These are phyloP conservation scores for Eumerus sabulonum DNA, from an alignment of 2,888 invertebrate species.

Conservation along the genomic window DNA sequence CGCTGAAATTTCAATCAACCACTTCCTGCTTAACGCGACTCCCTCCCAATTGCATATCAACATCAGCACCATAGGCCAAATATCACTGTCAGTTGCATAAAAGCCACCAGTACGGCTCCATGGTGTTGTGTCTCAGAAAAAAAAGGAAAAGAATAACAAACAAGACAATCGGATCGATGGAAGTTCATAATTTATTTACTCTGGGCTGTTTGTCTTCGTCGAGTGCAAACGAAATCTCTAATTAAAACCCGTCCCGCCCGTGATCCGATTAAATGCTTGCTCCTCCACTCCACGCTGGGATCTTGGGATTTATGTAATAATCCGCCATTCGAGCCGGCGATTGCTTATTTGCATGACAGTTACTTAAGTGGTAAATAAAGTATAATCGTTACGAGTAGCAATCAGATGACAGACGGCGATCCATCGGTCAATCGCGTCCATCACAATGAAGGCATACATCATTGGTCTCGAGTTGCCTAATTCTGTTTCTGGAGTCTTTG, in stretches of 20 bases:
- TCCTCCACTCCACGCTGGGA: not conserved
- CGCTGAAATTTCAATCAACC: no score
- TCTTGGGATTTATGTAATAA: not conserved
- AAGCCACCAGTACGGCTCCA: slow-evolving; percentile 15
- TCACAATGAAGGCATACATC: slow-evolving; percentile 10
- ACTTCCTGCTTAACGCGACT: no score
- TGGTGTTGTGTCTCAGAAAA: no score
- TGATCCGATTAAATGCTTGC: slow-evolving; percentile 5
- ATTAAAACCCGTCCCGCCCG: slow-evolving; percentile 36
- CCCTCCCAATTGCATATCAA: no score
- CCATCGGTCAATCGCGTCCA: slow-evolving; percentile 1
- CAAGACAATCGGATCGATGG: slow-evolving; percentile 28
- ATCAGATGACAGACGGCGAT: slow-evolving; percentile 2
- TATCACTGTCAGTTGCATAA: slow-evolving; percentile 47
- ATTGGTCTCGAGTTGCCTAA: slow-evolving; percentile 37
- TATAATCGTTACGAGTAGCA: slow-evolving; percentile 1
- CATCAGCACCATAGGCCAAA: slow-evolving; percentile 5
- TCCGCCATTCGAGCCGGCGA: not conserved
- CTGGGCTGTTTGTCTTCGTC: slow-evolving; percentile 5
- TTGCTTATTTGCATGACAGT: slow-evolving; percentile 13
- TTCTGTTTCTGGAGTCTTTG: slow-evolving; percentile 9
- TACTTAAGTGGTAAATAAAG: slow-evolving; percentile 31
- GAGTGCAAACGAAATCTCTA: slow-evolving; percentile 40
- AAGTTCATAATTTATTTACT: slow-evolving; percentile 41
- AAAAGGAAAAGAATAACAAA: slow-evolving; percentile 12